Base-by-base conservation (phyloP, 2,888 invertebrate species). In the Nymphalis c-album region DNA sequence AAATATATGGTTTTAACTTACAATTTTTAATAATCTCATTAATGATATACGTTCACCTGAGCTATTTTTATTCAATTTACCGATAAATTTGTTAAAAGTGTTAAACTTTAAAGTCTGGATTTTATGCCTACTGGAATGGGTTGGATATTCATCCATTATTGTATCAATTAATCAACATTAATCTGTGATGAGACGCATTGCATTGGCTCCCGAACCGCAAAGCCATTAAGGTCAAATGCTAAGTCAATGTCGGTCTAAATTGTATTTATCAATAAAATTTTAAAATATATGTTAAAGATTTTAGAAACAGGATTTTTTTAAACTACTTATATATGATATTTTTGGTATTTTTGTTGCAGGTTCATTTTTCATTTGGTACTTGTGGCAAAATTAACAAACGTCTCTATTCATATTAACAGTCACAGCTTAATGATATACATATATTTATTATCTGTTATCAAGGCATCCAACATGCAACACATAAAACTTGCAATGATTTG, bases 401-500 rank as follows among this genome's bases (percentile, higher is more conserved):
- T 26, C 4, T 6, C 1, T 26, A 7, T 13, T 10, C 7, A 13
- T 26, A 53, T n/a, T 55, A 55, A 53, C 5, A 7, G 2, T 3
- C 4, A 13, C 4, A 53, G 5, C 16, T 22, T 18, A 35, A 55
- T 55, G n/a, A 31, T 57, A 40, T 18, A 6, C 31, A 60, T 20
- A n/a, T 18, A 13, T 16, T 35, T 18, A 60, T 31, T 22, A 60
- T 60, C 16, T 55, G 75, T 76, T 71, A 77, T 84, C 82, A 85
- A 85, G 76, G 71, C 72, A 74, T 78, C 79, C 78, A 82, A 83
- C 83, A 85, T 81, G 79, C 80, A 79, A 75, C 75, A 78, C 79
- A 80, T 86, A 88, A 87, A 88, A 79, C 76, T 76, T 76, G 77
- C 76, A 75, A 78, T 75, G 83, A 81, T 81, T 84, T 78, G 83